These are phyloP conservation scores for Lasioglossum pauxillum DNA, from an alignment of 2,888 invertebrate genomes.

Conservation along the genomic window DNA sequence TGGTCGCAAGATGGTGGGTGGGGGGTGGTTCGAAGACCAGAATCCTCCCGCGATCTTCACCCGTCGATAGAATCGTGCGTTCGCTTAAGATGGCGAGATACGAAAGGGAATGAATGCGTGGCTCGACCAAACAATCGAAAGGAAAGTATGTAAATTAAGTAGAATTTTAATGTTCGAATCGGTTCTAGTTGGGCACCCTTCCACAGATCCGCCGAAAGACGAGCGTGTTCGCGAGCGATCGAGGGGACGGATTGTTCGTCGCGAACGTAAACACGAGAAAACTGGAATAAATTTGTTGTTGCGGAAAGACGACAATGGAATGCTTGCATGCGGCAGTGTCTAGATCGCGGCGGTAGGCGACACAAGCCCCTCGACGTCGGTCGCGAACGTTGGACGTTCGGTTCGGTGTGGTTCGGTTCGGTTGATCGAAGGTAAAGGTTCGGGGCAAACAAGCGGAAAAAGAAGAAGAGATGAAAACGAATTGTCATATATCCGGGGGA, in stretches of 20 bases:
- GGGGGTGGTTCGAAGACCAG: background rate
- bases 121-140: conserved; percentile 6
- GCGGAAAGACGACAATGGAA: background rate
- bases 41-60: conserved; percentile 22
- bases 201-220: conserved; percentile 1
- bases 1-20: conserved; percentile 13
- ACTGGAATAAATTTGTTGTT: background rate
- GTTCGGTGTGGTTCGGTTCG: background rate
- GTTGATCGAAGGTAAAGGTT: conserved; percentile 3
- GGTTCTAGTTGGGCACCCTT: background rate
- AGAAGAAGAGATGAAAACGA: background rate
- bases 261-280: background rate
- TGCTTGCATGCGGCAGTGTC: background rate
- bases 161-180: conserved; percentile 14
- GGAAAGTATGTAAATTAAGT: background rate
- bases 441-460: conserved; percentile 33
- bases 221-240: background rate
- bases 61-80: conserved; percentile 31
- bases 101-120: conserved; percentile 9
- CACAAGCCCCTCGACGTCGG: conserved; percentile 2
- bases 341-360: conserved; percentile 3
- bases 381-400: conserved; percentile 6
- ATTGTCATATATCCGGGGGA: background rate
- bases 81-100: conserved; percentile 24
- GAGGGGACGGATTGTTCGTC: background rate